These are phyloP conservation scores for Aplodontia rufa DNA, from an alignment of 2,113 vertebrate species.

Conservation along the genomic window DNA sequence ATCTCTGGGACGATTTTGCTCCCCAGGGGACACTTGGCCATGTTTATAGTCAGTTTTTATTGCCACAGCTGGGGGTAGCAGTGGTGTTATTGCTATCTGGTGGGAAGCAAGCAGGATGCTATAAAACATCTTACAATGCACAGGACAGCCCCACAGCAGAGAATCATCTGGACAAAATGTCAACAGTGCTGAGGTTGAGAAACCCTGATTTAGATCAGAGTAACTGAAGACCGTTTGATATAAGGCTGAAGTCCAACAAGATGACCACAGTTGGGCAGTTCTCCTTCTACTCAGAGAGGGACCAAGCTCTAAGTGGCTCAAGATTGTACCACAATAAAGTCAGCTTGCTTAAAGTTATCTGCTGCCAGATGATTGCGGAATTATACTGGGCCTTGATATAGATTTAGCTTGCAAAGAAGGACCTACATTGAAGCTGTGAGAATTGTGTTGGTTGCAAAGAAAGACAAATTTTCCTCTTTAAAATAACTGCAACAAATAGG, in stretches of 20 bases:
- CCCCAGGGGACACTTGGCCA: not conserved
- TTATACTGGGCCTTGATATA: not conserved
- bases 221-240: not conserved
- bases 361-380: not conserved
- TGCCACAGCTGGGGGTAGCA: not conserved
- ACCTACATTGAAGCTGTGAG: not conserved
- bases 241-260: not conserved
- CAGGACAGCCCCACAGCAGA: not conserved
- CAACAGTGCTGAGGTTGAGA: not conserved
- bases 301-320: not conserved
- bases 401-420: not conserved
- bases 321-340: not conserved
- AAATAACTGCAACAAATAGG: not conserved
- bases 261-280: not conserved
- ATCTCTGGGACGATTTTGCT: not conserved
- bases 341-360: not conserved
- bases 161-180: not conserved
- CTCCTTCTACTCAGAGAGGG: not conserved
- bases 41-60: not conserved
- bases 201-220: slow-evolving; percentile 3
- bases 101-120: not conserved
- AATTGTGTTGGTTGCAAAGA: not conserved
- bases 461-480: not conserved
- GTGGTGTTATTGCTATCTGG: not conserved
- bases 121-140: not conserved